Base-by-base conservation (phyloP, 2,113 vertebrate genomes). In the Platycercus adscitus region DNA sequence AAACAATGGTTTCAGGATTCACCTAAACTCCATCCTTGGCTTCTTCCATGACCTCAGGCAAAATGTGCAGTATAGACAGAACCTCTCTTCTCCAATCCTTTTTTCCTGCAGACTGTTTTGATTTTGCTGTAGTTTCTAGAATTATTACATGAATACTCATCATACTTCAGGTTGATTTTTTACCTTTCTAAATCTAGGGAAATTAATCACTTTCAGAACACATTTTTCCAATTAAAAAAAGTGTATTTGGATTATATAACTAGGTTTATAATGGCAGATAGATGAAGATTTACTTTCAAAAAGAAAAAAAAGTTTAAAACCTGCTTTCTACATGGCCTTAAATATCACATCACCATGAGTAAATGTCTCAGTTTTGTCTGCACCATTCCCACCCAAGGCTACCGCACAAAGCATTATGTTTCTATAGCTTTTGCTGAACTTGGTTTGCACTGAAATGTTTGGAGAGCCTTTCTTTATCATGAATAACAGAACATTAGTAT, bases 141-240 rank as follows among this genome's bases (percentile, higher is more conserved):
- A 88, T 91, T 94, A 88, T 60, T 76, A 82, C 53, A 82, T 33
- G 79, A 94, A 95, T 81, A 88, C 71, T 94, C 80, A 94, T 77
- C 82, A 89, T 53, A 75, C 47, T 92, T 92, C 77, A 66, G 70
- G 79, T 93, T 89, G 89, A 77, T 87, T 96, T 96, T 96, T 93
- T 91, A 95, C 77, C 55, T 88, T 93, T 91, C 91, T 83, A 82
- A 92, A 88, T 88, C 71, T 70, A 90, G 92, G 58, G 69, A 88
- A 89, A 94, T 92, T 90, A 86, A 64, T 35, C 58, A 64, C 86
- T 84, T 94, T 88, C 72, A 93, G 93, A 95, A 83, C n/a, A 41
- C 35, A 91, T 52, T 86, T 86, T 44, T 77, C 82, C 71, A 96
- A 90, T 86, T 91, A 93, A 95, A 92, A 55, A 71, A 72, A 63